Evolutionary conservation across 2,888 invertebrate species (phyloP).

Genomic region (Choristoneura rosaceana): DNA sequence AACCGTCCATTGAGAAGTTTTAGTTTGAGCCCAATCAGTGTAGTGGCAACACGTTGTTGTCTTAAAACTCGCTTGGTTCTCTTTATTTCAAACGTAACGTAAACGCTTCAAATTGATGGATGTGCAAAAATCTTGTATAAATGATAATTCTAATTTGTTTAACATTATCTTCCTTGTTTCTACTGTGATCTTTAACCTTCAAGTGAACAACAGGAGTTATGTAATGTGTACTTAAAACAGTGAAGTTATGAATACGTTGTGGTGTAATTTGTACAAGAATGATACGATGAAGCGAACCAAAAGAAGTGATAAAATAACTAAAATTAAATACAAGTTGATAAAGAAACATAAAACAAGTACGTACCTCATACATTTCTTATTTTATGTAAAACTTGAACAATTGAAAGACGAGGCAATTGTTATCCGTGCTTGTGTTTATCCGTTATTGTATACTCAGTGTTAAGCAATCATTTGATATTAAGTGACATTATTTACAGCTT

Average conservation of each 20-base stretch:
- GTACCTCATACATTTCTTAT: conserved; percentile 49
- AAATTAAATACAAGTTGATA: conserved; percentile 77
- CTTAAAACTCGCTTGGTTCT: conserved; percentile 43
- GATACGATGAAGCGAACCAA: conserved; percentile 69
- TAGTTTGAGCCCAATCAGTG: conserved; percentile 70
- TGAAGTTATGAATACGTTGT: conserved; percentile 61
- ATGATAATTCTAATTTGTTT: conserved; percentile 18
- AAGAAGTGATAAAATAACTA: conserved; percentile 72
- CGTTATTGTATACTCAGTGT: conserved; percentile 19
- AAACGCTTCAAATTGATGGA: conserved; percentile 16
- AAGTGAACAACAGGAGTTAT: conserved; percentile 52
- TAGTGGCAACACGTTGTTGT: conserved; percentile 67
- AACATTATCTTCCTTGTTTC: conserved; percentile 33
- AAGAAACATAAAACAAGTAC: conserved; percentile 75
- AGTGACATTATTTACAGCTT: conserved; percentile 42
- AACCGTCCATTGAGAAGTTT: conserved; percentile 61
- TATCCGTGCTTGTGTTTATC: conserved; percentile 11
- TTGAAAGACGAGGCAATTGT: conserved; percentile 5
- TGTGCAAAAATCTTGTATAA: conserved; percentile 15
- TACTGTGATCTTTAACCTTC: conserved; percentile 56
- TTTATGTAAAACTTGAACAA: neutral
- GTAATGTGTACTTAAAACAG: conserved; percentile 50
- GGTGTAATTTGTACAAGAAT: conserved; percentile 49
- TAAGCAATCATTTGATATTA: conserved; percentile 32
- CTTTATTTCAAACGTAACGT: conserved; percentile 34